Percentiles rank a stretch among this genome's conserved stretches.
phyloP scores from a whole-genome alignment of 2,797 vertebrate genomes.

The Artibeus jamaicensis region DNA sequence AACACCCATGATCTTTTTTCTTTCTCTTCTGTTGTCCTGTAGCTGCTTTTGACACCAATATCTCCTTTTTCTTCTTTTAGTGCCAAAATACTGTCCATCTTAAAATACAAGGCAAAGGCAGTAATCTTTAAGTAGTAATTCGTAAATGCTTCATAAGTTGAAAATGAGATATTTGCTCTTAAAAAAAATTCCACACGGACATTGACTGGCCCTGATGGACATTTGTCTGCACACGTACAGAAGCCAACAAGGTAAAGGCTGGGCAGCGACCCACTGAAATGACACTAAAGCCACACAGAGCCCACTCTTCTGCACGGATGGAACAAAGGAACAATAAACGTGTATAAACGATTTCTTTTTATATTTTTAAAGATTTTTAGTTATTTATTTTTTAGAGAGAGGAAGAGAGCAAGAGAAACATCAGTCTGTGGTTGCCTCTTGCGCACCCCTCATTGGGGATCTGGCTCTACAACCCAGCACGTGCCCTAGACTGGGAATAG shows the following conservation, averaged over 20 bases:
- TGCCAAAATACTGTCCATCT: background rate
- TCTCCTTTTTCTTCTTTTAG: background rate
- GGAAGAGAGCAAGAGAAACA: too few species aligned
- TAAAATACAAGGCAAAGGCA: constrained; percentile 10
- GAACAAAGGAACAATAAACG: background rate
- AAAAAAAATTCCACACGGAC: background rate
- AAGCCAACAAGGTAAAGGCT: background rate
- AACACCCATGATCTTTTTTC: background rate
- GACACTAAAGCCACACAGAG: background rate
- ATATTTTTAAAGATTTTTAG: too few species aligned
- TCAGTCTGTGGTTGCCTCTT: too few species aligned
- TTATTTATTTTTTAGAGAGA: too few species aligned
- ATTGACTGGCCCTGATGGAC: background rate
- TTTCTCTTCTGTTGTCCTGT: background rate
- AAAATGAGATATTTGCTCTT: background rate
- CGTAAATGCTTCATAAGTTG: background rate
- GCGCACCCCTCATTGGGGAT: too few species aligned
- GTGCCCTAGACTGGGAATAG: too few species aligned
- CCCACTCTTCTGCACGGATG: background rate
- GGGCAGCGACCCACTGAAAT: background rate
- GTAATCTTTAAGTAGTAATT: background rate
- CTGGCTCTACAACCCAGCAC: too few species aligned
- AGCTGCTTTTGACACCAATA: background rate
- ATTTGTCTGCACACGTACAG: background rate
- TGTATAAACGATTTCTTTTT: background rate